These are phyloP conservation scores for Nothocercus nigrocapillus DNA, from an alignment of 2,113 vertebrate genomes.

Conservation along the genomic window DNA sequence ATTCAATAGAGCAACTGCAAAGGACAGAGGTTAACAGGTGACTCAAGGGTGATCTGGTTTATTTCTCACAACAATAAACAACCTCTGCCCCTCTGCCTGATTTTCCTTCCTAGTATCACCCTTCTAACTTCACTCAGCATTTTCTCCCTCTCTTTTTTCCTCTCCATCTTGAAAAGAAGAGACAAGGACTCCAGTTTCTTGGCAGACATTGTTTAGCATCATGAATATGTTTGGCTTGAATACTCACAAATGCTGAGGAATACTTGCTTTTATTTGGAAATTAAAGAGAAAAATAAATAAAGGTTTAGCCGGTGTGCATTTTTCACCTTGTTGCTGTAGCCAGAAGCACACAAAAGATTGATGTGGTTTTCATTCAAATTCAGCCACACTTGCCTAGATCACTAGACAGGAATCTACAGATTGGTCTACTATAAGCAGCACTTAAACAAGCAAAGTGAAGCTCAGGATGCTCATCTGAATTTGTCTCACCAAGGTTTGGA, in stretches of 20 bases:
- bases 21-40: constrained; percentile 21
- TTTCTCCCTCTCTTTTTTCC: neutral
- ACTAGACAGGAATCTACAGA: neutral
- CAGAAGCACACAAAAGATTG: neutral
- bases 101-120: neutral
- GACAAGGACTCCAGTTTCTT: neutral
- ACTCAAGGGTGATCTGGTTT: neutral
- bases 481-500: neutral
- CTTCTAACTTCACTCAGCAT: neutral
- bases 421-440: neutral
- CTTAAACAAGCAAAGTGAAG: neutral
- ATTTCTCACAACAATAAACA: neutral
- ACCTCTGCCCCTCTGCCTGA: neutral
- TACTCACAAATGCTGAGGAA: neutral
- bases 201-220: neutral
- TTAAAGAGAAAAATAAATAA: neutral
- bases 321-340: neutral
- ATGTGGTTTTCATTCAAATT: neutral
- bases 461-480: neutral
- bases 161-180: neutral
- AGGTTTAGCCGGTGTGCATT: neutral
- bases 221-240: neutral
- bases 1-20: constrained; percentile 82
- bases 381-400: neutral
- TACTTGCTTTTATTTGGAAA: neutral